Evolutionary conservation across 1,140 invertebrate genomes (phyloP), one percentile per base, ranked within the genome.

Genomic region (Drosophila baimaii): DNA sequence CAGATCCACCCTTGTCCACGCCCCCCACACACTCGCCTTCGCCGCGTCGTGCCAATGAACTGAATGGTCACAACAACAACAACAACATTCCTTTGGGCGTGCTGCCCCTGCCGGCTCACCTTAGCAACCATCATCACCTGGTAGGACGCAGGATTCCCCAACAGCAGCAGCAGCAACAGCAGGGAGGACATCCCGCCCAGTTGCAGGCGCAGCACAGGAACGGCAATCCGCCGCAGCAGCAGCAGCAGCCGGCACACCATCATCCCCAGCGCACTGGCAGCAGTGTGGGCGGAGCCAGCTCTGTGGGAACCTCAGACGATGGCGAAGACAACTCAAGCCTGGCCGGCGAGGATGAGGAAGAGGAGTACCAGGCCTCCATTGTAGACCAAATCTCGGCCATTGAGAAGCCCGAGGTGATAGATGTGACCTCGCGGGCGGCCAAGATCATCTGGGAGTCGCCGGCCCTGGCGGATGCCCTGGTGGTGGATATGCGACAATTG

Each of bases 401-500:
- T 80, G 94, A 95, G 76, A 94, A 95, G 79, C 96, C 96, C 58
- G 94, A 95, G 93, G 95, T 97, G 49, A 95, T 95, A 77, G 96
- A 97, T 79, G 93, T 97, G 63, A 96, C 94, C 76, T 94, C 95
- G 52, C 94, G 95, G 59, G 96, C 95, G 92, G 96, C 96, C 77
- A 94, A 97, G 79, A 94, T 97, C 58, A 94, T 95, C 71, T 96
- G 96, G 95, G 95, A 95, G 73, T 94, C 94, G 12, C 96, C 96
- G 3, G 92, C 93, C 29, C 92, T 94, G 39, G 93, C 94, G 46
- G 94, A 95, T 57, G 93, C 94, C 27, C 90, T 93, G 12, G 92
- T 93, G 17, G 57, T 91, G 13, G 91, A 91, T 46, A 92, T 89
- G 59, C 91, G 92, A 21, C 95, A 97, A 62, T 93, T 97, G 61